Percentiles rank a stretch among this genome's conserved stretches.
Evolutionary conservation across 2,888 invertebrate genomes (phyloP).

Genomic region (Lasioglossum marginatum): DNA sequence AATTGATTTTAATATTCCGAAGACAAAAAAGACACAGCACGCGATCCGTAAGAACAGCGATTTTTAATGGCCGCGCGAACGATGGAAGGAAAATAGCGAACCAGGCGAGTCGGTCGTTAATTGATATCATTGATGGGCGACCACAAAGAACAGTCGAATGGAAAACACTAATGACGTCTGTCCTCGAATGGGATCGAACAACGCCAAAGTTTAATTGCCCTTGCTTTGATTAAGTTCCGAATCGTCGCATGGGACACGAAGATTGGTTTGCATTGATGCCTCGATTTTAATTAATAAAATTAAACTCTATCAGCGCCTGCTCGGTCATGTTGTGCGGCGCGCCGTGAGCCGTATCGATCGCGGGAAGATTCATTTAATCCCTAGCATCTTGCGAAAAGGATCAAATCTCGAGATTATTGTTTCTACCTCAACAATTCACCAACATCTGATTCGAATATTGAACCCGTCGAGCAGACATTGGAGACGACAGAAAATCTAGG

Average conservation of each 20-base stretch:
- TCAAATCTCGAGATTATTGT: not conserved
- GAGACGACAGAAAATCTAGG: not conserved
- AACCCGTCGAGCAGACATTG: not conserved
- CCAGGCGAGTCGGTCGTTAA: constrained; percentile 43
- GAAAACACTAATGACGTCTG: constrained; percentile 42
- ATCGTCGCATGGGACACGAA: constrained; percentile 8
- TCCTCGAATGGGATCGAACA: constrained; percentile 24
- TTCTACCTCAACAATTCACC: not conserved
- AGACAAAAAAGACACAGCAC: not conserved
- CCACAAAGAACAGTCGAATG: constrained; percentile 48
- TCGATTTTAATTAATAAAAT: not conserved
- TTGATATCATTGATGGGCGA: constrained; percentile 39
- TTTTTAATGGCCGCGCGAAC: constrained; percentile 43
- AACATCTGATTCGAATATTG: not conserved
- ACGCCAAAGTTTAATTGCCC: constrained; percentile 43
- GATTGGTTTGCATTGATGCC: constrained; percentile 16
- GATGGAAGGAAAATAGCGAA: constrained; percentile 32
- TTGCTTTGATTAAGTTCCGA: constrained; percentile 28
- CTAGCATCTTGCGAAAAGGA: not conserved
- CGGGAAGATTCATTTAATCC: not conserved
- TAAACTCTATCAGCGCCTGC: not conserved
- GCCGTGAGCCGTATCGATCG: not conserved
- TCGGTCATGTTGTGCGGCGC: not conserved
- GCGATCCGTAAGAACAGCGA: not conserved
- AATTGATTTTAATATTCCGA: not conserved